Conservation (phyloP, 1,140 invertebrate genomes). For the Dinoponera quadriceps region DNA sequence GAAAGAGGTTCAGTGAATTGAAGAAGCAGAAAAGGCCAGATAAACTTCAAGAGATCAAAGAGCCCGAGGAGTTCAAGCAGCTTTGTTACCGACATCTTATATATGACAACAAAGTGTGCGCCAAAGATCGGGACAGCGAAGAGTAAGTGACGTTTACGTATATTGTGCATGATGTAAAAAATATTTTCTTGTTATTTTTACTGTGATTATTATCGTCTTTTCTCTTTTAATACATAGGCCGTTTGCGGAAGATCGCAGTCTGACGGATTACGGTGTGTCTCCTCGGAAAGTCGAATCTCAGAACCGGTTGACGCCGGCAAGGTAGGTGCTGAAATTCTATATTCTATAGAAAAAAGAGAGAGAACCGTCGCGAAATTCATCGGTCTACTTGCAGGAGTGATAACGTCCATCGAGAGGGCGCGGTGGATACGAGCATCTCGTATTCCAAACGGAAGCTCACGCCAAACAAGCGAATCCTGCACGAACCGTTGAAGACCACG, state of each 20-base stretch:
- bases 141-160: conserved; percentile 59
- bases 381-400: conserved; percentile 81
- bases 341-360: conserved; percentile 72
- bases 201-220: conserved; percentile 18
- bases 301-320: conserved; percentile 58
- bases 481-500: conserved; percentile 76
- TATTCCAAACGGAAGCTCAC: conserved; percentile 87
- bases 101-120: conserved; percentile 55
- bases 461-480: conserved; percentile 84
- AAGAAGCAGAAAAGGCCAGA: conserved; percentile 78
- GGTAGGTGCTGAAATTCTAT: conserved; percentile 51
- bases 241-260: conserved; percentile 54
- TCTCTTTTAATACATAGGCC: conserved; percentile 50
- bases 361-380: neutral
- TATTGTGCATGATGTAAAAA: neutral
- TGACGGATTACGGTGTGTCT: conserved; percentile 52
- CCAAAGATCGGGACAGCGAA: conserved; percentile 53
- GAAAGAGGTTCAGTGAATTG: conserved; percentile 85
- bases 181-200: neutral
- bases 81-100: neutral
- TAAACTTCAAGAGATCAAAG: conserved; percentile 58
- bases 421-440: conserved; percentile 82
- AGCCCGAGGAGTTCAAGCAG: conserved; percentile 55
- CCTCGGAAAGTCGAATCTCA: conserved; percentile 65
- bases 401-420: conserved; percentile 84